Base-by-base conservation (phyloP, 2,797 vertebrate species). In the Ctenochaetus hawaiiensis region DNA sequence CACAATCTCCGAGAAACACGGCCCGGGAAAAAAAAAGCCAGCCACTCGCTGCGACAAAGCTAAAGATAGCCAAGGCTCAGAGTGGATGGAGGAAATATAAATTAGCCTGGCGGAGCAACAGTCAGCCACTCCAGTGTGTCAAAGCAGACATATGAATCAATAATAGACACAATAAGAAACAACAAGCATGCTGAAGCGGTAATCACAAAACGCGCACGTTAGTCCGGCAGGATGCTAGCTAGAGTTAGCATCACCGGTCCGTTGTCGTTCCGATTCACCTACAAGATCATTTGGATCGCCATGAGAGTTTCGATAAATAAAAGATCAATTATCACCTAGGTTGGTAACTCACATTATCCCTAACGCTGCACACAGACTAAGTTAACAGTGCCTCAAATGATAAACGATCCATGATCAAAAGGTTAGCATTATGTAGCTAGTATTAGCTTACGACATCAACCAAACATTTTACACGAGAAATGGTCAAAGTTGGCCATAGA, bases 1-100 rank as follows among this genome's bases (percentile, higher is more conserved):
- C 62, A 82, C 83, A 78, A 85, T 80, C 81, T 75, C 77, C 82
- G 90, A 87, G 86, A 91, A 89, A 90, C 91, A 91, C 94, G 92
- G 87, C 81, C 86, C 72, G 59, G 81, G 47, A 52, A 70, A 58
- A 59, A 75, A 77, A 73, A 20, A 81, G 60, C 86, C 87, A 83
- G 70, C 77, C 75, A 80, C 74, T 75, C 45, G 10, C 76, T 66
- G 39, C n/a, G 30, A 75, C 58, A 48, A n/a, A 72, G 64, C 71
- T 51, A 52, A 48, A 61, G 68, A 60, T 63, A 85, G 68, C 63
- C 73, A 44, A 67, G 69, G 75, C 63, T 70, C 78, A 20, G 63
- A 34, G 47, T 67, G 62, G 56, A 44, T 54, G 71, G 61, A 57
- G 41, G 47, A 59, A 77, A 62, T 48, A 71, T 41, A 30, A 63